Conservation (phyloP, 2,888 invertebrate genomes). For the Hirtodrosophila histrioides region DNA sequence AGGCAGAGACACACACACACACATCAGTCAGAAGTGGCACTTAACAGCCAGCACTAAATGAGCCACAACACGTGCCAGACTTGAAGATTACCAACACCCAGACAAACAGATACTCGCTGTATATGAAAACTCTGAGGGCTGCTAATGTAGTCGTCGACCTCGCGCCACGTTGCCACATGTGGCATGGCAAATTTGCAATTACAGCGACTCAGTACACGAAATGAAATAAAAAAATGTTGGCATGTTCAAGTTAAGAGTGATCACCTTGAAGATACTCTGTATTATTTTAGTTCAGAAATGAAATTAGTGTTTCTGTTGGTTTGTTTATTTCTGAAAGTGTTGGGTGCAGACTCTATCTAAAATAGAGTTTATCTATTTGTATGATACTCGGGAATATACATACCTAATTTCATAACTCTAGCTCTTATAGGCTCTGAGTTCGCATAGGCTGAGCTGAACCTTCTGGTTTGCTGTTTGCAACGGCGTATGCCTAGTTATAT, state of each 20-base stretch:
- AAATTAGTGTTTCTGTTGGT: too few species aligned
- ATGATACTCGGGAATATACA: too few species aligned
- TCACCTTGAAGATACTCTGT: conserved; percentile 7
- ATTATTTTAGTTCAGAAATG: too few species aligned
- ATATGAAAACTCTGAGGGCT: conserved; percentile 4
- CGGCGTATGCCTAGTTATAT: too few species aligned
- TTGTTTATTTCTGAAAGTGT: too few species aligned
- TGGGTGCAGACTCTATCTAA: background rate
- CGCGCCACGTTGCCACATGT: conserved; percentile 46
- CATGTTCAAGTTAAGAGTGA: background rate
- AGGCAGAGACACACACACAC: conserved; percentile 7
- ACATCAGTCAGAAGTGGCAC: conserved; percentile 38
- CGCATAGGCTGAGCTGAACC: too few species aligned
- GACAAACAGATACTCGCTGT: conserved; percentile 1
- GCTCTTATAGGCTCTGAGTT: too few species aligned
- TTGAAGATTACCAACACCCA: conserved; percentile 35
- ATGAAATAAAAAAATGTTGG: conserved; percentile 25
- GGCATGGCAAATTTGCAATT: conserved; percentile 48
- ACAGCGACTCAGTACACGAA: conserved; percentile 37
- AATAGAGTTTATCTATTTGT: too few species aligned
- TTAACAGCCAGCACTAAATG: conserved; percentile 58
- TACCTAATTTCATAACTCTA: too few species aligned
- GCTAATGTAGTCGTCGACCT: conserved; percentile 75
- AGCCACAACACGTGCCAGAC: conserved; percentile 58
- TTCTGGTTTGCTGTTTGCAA: too few species aligned